Percentiles rank a stretch among this genome's conserved stretches.
These are phyloP conservation scores for Brachionus rubens DNA, from an alignment of 1,140 invertebrate genomes.

Conservation along the genomic window DNA sequence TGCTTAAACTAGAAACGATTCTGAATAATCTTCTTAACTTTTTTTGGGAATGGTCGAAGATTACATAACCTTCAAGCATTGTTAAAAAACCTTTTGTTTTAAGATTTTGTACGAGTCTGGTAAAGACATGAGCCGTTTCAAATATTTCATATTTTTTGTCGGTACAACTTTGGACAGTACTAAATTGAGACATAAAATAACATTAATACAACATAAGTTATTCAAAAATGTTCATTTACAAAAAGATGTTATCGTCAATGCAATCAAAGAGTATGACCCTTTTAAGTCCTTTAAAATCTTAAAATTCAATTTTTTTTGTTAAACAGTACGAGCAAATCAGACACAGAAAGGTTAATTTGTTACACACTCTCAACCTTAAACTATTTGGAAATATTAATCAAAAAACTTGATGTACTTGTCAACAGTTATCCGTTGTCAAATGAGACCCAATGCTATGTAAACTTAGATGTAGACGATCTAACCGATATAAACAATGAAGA, in stretches of 20 bases:
- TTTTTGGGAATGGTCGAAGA: too few relatives aligned
- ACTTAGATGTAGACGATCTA: not conserved
- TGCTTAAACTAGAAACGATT: too few relatives aligned
- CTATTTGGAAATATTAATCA: constrained; percentile 1
- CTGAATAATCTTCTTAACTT: too few relatives aligned
- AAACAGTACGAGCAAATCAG: not conserved
- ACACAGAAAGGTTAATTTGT: not conserved
- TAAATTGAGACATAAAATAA: not conserved
- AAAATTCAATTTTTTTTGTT: too few relatives aligned
- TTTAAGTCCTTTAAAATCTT: too few relatives aligned
- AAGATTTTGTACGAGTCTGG: constrained; percentile 14
- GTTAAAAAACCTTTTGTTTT: too few relatives aligned
- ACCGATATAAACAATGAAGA: not conserved
- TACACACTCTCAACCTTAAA: not conserved
- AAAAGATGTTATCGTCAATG: not conserved
- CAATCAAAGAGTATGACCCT: constrained; percentile 4
- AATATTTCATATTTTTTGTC: constrained; percentile 4
- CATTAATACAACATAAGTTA: not conserved
- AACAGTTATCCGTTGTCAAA: not conserved
- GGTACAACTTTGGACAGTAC: not conserved
- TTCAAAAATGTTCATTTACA: constrained; percentile 13
- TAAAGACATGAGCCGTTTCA: not conserved
- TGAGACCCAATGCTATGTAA: not conserved
- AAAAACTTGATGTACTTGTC: not conserved
- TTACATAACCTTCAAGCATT: too few relatives aligned